phyloP scores from a whole-genome alignment of 2,113 vertebrate species.

The Syngnathus floridae region DNA sequence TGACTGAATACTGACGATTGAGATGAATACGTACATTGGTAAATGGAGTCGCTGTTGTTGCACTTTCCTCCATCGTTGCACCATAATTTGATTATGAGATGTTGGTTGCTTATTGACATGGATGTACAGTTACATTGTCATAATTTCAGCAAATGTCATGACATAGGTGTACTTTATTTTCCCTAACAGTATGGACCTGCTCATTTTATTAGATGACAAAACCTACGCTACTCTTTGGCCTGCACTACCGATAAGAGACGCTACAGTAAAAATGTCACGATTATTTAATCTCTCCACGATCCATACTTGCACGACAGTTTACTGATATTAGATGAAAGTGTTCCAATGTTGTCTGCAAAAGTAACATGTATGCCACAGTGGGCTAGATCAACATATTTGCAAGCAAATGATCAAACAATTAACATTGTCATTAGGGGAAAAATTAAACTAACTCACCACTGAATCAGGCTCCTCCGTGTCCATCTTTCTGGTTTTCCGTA shows the following conservation, averaged over 20 bases:
- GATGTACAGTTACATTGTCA: not conserved
- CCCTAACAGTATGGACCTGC: not conserved
- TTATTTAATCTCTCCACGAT: no score
- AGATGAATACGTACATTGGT: conserved; percentile 68
- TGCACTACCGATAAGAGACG: no score
- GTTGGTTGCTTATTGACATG: conserved; percentile 3
- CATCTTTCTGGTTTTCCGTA: not conserved
- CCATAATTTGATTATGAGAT: conserved; percentile 63
- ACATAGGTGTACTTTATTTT: not conserved
- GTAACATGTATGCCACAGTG: no score
- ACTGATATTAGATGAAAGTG: no score
- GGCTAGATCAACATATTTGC: not conserved
- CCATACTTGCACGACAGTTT: no score
- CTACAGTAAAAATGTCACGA: no score
- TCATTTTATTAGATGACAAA: no score
- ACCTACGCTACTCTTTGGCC: not conserved
- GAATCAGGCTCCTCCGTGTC: not conserved
- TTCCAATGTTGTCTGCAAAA: no score
- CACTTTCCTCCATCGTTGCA: conserved; percentile 62
- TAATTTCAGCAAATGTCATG: not conserved
- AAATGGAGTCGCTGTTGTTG: conserved; percentile 63
- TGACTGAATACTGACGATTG: not conserved
- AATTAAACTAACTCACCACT: not conserved
- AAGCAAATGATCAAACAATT: not conserved
- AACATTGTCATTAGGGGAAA: not conserved